phyloP scores from a whole-genome alignment of 2,888 invertebrate species.

The Phaedon cochleariae region DNA sequence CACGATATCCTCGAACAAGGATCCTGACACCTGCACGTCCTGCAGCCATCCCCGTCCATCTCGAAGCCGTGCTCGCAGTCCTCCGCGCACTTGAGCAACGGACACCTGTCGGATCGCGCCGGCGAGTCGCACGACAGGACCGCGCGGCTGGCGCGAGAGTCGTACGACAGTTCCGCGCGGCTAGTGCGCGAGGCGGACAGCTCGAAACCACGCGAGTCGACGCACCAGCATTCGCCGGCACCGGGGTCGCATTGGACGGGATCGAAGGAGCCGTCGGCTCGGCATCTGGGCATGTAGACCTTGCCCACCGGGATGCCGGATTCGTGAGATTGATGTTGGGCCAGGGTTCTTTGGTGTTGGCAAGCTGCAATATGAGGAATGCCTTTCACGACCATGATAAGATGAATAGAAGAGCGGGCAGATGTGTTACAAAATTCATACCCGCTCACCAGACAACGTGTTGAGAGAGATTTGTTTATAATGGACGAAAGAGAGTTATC shows the following conservation, averaged over 20 bases:
- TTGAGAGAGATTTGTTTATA: too few species aligned
- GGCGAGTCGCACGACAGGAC: slow-evolving; percentile 61
- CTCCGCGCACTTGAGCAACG: slow-evolving; percentile 62
- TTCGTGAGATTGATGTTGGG: slow-evolving; percentile 73
- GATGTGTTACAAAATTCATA: too few species aligned
- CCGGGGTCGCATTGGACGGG: slow-evolving; percentile 77
- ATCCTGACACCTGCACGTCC: slow-evolving; percentile 78
- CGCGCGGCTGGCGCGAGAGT: slow-evolving; percentile 49
- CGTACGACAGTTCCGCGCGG: slow-evolving; percentile 61
- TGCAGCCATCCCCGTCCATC: slow-evolving; percentile 64
- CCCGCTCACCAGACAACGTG: too few species aligned
- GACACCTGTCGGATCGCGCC: slow-evolving; percentile 60
- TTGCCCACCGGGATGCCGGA: slow-evolving; percentile 79
- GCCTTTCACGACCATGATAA: not conserved
- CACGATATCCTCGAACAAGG: slow-evolving; percentile 81
- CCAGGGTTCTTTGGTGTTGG: slow-evolving; percentile 68
- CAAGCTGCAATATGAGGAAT: slow-evolving; percentile 63
- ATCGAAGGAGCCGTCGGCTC: slow-evolving; percentile 74
- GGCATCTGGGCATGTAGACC: slow-evolving; percentile 79
- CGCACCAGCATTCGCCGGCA: slow-evolving; percentile 82
- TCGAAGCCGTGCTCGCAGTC: slow-evolving; percentile 69
- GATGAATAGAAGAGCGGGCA: too few species aligned
- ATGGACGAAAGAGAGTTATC: too few species aligned
- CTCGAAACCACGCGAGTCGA: slow-evolving; percentile 79
- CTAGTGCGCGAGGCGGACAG: slow-evolving; percentile 72